phyloP scores from a whole-genome alignment of 2,797 vertebrate genomes.

The Simalia tracyae region DNA sequence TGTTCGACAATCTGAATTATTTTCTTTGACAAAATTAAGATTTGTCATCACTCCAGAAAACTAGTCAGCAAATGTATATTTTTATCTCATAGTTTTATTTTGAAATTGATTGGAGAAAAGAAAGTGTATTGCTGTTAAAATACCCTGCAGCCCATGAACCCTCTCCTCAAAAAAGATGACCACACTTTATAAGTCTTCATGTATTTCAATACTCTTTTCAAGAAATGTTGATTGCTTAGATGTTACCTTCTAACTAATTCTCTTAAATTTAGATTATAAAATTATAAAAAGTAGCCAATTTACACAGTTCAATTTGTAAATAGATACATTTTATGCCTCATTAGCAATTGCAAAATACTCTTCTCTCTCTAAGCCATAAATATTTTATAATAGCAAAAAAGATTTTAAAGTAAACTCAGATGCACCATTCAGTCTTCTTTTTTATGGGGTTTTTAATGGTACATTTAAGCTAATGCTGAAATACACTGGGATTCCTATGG shows the following conservation, averaged over 20 bases:
- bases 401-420: slow-evolving; percentile 41
- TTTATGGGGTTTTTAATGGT: slow-evolving; percentile 49
- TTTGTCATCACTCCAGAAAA: neutral
- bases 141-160: neutral
- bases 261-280: slow-evolving; percentile 40
- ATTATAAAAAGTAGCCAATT: slow-evolving; percentile 32
- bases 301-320: slow-evolving; percentile 48
- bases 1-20: neutral
- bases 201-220: slow-evolving; percentile 4
- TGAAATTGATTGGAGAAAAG: neutral
- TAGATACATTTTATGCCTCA: slow-evolving; percentile 42
- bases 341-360: slow-evolving; percentile 47
- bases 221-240: slow-evolving; percentile 40
- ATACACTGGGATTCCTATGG: slow-evolving; percentile 42
- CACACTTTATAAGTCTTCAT: slow-evolving; percentile 30
- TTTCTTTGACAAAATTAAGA: neutral
- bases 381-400: slow-evolving; percentile 49
- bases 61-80: neutral
- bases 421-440: slow-evolving; percentile 33
- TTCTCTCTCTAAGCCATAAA: slow-evolving; percentile 50
- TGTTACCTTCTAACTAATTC: slow-evolving; percentile 25
- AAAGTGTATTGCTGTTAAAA: slow-evolving; percentile 5
- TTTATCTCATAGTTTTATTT: slow-evolving; percentile 28
- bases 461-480: slow-evolving; percentile 52
- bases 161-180: neutral